Conservation (phyloP, 1,140 invertebrate genomes). For the Micrasema longulum region DNA sequence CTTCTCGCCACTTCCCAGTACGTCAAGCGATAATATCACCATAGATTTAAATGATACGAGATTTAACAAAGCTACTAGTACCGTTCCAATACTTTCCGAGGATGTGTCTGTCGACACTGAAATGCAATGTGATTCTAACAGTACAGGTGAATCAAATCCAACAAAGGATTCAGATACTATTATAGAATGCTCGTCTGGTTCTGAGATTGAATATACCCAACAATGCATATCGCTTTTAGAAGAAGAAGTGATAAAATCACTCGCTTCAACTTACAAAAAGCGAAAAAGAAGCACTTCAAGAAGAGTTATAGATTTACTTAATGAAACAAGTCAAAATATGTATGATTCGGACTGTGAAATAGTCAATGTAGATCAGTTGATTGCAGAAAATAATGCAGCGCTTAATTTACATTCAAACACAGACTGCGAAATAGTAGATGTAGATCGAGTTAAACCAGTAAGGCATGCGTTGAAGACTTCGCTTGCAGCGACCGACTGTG, state of each 20-base stretch:
- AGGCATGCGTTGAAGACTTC: too few species aligned
- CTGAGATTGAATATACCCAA: conserved; percentile 5
- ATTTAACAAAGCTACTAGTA: conserved; percentile 19
- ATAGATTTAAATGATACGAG: conserved; percentile 23
- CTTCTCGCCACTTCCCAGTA: conserved; percentile 37
- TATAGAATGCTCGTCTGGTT: conserved; percentile 26
- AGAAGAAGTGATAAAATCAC: background rate
- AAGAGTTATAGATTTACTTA: conserved; percentile 10
- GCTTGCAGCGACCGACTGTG: too few species aligned
- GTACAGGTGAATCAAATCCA: background rate
- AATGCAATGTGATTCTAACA: too few species aligned
- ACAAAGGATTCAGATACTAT: too few species aligned
- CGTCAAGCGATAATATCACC: conserved; percentile 28
- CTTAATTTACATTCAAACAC: too few species aligned
- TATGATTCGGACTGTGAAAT: conserved; percentile 31
- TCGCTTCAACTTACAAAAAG: too few species aligned
- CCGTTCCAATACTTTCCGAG: background rate
- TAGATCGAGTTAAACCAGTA: too few species aligned
- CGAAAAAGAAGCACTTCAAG: background rate
- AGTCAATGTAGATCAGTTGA: too few species aligned
- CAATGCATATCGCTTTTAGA: too few species aligned
- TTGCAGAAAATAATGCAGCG: too few species aligned
- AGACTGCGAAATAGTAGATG: too few species aligned
- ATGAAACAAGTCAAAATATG: conserved; percentile 8
- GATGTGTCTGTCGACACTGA: too few species aligned